phyloP scores from a whole-genome alignment of 2,113 vertebrate species.

The Pycnonotus jocosus region DNA sequence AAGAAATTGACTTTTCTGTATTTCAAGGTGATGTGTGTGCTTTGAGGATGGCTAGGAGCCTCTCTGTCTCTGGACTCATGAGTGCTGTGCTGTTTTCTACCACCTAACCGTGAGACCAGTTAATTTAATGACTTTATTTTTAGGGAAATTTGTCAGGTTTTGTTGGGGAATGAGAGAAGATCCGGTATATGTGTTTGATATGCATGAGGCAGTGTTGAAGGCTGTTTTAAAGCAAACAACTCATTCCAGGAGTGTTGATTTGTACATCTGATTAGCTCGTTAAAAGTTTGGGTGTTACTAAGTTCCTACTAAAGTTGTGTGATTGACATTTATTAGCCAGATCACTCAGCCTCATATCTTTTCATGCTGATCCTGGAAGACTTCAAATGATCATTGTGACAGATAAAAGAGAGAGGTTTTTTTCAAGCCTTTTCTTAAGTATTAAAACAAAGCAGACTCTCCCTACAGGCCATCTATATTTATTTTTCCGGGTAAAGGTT shows the following conservation, averaged over 20 bases:
- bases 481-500: background rate
- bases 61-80: background rate
- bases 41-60: background rate
- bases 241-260: background rate
- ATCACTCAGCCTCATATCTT: background rate
- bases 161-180: background rate
- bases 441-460: background rate
- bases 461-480: background rate
- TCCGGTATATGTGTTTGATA: background rate
- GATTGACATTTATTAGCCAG: background rate
- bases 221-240: background rate
- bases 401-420: background rate
- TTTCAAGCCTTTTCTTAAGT: background rate
- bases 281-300: constrained; percentile 19
- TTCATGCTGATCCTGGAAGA: background rate
- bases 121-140: background rate
- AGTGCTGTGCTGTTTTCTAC: background rate
- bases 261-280: background rate
- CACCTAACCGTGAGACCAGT: background rate
- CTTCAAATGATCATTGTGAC: background rate
- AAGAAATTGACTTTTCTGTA: background rate
- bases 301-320: background rate
- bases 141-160: background rate
- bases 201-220: background rate
- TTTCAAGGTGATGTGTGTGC: background rate